A percentile compares a stretch with the other conserved stretches of the same genome.
These are phyloP conservation scores for Hippocampus abdominalis DNA, from an alignment of 2,113 vertebrate species.

Conservation along the genomic window DNA sequence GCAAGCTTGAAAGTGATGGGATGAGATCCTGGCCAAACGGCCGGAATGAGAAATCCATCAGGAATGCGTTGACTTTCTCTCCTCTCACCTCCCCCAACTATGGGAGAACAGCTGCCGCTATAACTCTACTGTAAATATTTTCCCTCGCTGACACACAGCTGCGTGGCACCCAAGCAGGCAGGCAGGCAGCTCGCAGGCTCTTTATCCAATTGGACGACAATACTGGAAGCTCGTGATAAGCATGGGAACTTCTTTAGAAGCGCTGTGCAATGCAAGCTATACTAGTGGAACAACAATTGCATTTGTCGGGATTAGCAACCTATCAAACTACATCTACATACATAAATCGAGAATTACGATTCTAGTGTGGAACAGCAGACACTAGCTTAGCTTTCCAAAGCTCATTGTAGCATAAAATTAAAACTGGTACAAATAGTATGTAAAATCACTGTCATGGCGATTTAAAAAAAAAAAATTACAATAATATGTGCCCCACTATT, in stretches of 20 bases:
- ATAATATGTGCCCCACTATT: no score
- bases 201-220: constrained; percentile 28
- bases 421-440: neutral
- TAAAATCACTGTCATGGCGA: neutral
- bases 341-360: neutral
- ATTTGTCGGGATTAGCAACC: neutral
- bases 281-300: neutral
- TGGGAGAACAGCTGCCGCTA: constrained; percentile 83
- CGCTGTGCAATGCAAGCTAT: neutral
- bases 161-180: constrained; percentile 52
- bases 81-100: constrained; percentile 47
- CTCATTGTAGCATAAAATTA: neutral
- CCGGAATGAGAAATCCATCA: constrained; percentile 84
- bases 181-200: constrained; percentile 37
- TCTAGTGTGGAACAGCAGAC: neutral
- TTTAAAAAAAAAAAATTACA: no score
- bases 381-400: neutral
- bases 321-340: neutral
- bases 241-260: constrained; percentile 22
- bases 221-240: constrained; percentile 3
- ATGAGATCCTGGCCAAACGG: constrained; percentile 80
- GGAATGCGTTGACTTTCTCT: constrained; percentile 80
- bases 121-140: constrained; percentile 74
- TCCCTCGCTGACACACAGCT: constrained; percentile 57
- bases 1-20: constrained; percentile 83